Evolutionary conservation across 2,113 vertebrate genomes (phyloP), one percentile per base, ranked within the genome.

Genomic region (Clupea harengus): DNA sequence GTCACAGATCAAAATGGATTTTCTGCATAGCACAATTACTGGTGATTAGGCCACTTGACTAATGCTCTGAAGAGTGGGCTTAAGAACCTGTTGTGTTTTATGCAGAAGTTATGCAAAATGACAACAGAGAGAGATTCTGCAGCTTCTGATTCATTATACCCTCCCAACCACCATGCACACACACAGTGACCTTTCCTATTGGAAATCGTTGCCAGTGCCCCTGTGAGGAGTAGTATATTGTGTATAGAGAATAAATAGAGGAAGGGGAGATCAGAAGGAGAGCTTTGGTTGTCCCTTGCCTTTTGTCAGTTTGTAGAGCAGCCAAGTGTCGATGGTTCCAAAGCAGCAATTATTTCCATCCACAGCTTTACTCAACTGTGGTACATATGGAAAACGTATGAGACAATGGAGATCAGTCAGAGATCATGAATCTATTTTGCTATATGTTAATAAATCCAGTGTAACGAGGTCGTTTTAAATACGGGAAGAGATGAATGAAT

Each of bases 241-340:
- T 39, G 39, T 39, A 39, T 2, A 39, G 39, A 39, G 9, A 84
- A 50, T 25, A 80, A 83, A 11, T 25, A 87, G 82, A 86, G 20
- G 6, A 60, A 22, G 20, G 18, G 18, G 18, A 22, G 54, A 60
- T 4, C 18, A 60, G 18, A 22, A 60, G 20, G 20, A 54, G 13
- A 60, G 20, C 54, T 60, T 22, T 60, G 54, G 54, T 22, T 60
- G 54, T 83, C 67, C 32, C 82, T 1, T 18, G 94, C 98, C 98
- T 95, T 97, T 97, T 9, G 97, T 99, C 82, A 99, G 95, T 89
- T 96, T 98, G 88, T 97, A 94, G 64, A 99, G 92, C 15, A 99
- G 94, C 98, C 98, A 99, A 0, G 97, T 97, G 88, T 99, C 98
- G 81, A 99, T 86, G 13, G 97, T 99, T 83, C 98, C 98, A 93